Conservation (phyloP, 2,113 vertebrate species). For the Corydoras sp. region DNA sequence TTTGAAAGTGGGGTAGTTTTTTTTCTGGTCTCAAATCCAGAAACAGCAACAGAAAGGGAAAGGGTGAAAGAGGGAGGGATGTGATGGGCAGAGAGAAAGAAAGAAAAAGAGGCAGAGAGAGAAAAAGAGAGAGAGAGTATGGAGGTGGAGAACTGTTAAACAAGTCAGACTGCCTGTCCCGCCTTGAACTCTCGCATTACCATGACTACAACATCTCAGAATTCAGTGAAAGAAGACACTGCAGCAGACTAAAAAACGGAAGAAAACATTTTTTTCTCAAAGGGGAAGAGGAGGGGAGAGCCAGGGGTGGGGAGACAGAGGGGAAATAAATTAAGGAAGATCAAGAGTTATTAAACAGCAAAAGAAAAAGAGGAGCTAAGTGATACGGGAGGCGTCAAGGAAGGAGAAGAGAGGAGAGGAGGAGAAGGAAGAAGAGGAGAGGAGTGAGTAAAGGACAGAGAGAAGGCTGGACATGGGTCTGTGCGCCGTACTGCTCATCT, state of each 20-base stretch:
- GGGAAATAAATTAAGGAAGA: conserved; percentile 9
- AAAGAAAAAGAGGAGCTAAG: conserved; percentile 30
- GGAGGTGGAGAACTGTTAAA: conserved; percentile 23
- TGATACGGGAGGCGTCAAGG: conserved; percentile 22
- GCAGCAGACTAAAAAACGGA: conserved; percentile 6
- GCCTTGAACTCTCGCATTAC: conserved; percentile 47
- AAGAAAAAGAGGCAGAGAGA: conserved; percentile 26
- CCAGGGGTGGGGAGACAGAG: conserved; percentile 42
- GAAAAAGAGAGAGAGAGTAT: conserved; percentile 4
- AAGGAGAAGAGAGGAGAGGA: conserved; percentile 39
- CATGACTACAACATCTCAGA: conserved; percentile 52
- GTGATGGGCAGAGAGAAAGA: conserved; percentile 5
- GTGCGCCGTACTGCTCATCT: conserved; percentile 65
- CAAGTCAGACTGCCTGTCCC: conserved; percentile 38
- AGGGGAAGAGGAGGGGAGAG: conserved; percentile 35
- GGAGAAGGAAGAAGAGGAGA: conserved; percentile 37
- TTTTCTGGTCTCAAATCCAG: conserved; percentile 22
- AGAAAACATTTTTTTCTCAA: conserved; percentile 41
- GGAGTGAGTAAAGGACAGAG: conserved; percentile 44
- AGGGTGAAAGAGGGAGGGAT: neutral
- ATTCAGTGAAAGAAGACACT: conserved; percentile 34
- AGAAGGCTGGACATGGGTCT: conserved; percentile 64
- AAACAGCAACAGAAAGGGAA: conserved; percentile 27
- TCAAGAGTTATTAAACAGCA: conserved; percentile 1
- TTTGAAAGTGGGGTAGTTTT: conserved; percentile 48